Evolutionary conservation across 2,888 invertebrate genomes (phyloP), one percentile per base, ranked within the genome.

Genomic region (Ormyrus thymus): DNA sequence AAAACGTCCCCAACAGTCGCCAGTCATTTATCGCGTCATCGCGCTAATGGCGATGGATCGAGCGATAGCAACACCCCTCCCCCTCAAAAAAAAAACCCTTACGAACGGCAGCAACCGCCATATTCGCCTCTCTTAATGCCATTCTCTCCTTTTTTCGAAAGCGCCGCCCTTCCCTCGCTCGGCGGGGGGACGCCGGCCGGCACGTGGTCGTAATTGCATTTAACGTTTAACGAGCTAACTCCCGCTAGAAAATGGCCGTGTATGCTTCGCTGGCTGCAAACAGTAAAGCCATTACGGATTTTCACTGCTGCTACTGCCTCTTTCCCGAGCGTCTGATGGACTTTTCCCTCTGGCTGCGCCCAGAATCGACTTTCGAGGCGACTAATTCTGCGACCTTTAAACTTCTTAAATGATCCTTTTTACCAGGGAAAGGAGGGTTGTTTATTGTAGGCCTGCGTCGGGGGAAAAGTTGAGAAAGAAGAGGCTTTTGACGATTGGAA

Each of bases 141-240:
- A 83, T 62, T 62, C 43, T 13, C 69, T 74, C 13, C 15, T 68
- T 68, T 68, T 51, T 61, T 53, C 29, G 29, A 29, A 29, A 1
- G 29, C 29, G 29, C 29, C 29, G 29, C 29, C 29, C 29, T 29
- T 29, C 29, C 29, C 29, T 29, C 29, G 29, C 29, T 29, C 29
- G 29, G 29, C 29, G 1, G 29, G 29, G 29, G 29, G 29, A 29
- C 29, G 2, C 29, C 7, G 50, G 55, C 69, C 10, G 46, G 56
- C 66, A 64, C 74, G 78, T 64, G 76, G 55, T 89, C 86, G 88
- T 86, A 89, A 90, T 90, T 90, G 89, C 87, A 84, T 86, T 88
- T 85, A 87, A 87, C 86, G 84, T 85, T 77, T 89, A 90, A 90
- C 89, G 89, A 90, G 89, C 89, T 87, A 89, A 89, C 89, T 89